Percentiles rank a stretch among this genome's conserved stretches.
These are phyloP conservation scores for Ophion ellenae DNA, from an alignment of 2,888 invertebrate species.

Conservation along the genomic window DNA sequence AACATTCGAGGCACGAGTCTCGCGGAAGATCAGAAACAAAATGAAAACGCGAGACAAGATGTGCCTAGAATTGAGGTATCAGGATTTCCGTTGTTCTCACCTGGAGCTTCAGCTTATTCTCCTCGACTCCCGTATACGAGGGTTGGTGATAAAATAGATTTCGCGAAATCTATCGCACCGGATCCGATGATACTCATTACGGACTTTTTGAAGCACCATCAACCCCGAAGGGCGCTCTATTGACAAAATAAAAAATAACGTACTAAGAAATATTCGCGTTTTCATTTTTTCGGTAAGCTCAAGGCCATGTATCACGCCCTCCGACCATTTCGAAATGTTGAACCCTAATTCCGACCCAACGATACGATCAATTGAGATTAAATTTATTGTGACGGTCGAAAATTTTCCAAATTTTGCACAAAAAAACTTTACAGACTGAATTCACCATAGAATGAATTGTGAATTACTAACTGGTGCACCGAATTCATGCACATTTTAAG, in stretches of 20 bases:
- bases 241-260: constrained; percentile 67
- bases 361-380: too few relatives aligned
- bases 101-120: constrained; percentile 71
- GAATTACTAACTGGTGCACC: too few relatives aligned
- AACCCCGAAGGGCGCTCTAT: constrained; percentile 82
- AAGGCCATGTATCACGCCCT: not conserved
- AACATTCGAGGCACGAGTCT: too few relatives aligned
- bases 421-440: too few relatives aligned
- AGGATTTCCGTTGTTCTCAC: constrained; percentile 68
- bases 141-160: constrained; percentile 48
- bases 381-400: too few relatives aligned
- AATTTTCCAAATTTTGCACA: too few relatives aligned
- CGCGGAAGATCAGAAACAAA: not conserved
- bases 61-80: not conserved
- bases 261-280: not conserved
- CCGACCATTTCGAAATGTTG: too few relatives aligned
- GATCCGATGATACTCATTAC: constrained; percentile 75
- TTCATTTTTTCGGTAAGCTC: not conserved
- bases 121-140: constrained; percentile 65
- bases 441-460: too few relatives aligned
- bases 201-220: constrained; percentile 79
- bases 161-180: constrained; percentile 72
- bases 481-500: too few relatives aligned
- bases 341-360: too few relatives aligned
- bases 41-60: not conserved